Base-by-base conservation (phyloP, 2,888 invertebrate species). In the Elgonia sp. region DNA sequence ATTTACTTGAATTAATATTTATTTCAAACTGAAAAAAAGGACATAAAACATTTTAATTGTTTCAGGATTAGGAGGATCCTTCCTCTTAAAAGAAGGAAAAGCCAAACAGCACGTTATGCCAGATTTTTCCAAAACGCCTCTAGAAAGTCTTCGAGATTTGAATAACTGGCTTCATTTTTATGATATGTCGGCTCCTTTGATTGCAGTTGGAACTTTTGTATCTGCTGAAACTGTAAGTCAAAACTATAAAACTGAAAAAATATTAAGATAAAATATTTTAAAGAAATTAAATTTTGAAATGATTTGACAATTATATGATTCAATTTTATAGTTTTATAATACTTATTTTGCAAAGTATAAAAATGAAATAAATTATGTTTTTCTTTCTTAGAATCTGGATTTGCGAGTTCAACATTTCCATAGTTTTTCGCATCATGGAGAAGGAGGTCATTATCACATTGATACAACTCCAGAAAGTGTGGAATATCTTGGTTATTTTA, bases 351-450 rank as follows among this genome's bases (percentile, higher is more conserved):
- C 21, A 46, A 60, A 57, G 67, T 63, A 55, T 72, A 72, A 72
- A 20, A 67, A 72, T 84, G n/a, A n/a, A n/a, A n/a, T n/a, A n/a
- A n/a, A n/a, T n/a, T n/a, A n/a, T n/a, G n/a, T n/a, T n/a, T n/a
- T 62, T 72, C 53, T 16, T 16, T 94, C 95, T 62, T 93, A 98
- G 98, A 98, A 96, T 37, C 95, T 98, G 93, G 98, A 99, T 95
- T 96, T 99, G 89, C 96, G 99, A 91, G 96, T 98, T 89, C 99
- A 99, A 95, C 99, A 99, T 95, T 99, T 99, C 94, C 99, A 99
- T 95, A 98, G 98, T 93, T 98, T 97, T 94, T 97, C 97, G 90
- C 95, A 96, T 92, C 97, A 97, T 94, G 97, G 97, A 84, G 97
- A 97, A 95, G 98, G 98, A 90, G 99, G 99, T 0, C 99, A 99